These are phyloP conservation scores for Acheta domesticus DNA, from an alignment of 2,888 invertebrate species.

Conservation along the genomic window DNA sequence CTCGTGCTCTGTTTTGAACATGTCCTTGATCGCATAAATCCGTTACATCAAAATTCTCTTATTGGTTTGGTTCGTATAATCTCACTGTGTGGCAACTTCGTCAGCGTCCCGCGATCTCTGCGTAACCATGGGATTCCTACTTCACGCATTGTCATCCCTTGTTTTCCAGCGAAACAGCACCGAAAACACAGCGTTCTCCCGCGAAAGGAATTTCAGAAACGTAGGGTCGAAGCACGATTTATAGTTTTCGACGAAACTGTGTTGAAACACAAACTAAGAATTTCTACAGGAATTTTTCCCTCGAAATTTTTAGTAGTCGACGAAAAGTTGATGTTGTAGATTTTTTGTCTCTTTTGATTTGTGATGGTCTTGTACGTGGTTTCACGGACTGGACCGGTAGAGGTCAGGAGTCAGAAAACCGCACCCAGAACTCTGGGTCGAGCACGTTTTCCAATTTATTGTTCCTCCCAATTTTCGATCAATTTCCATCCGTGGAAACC, in stretches of 20 bases:
- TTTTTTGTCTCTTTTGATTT: not conserved
- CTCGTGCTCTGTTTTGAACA: no score
- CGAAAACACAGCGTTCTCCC: no score
- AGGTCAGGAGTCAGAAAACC: not conserved
- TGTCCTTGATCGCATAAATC: no score
- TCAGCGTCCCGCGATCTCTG: no score
- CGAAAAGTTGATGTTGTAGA: not conserved
- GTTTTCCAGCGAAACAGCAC: no score
- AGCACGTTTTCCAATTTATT: not conserved
- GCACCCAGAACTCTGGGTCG: not conserved
- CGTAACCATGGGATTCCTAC: no score
- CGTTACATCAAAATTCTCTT: no score
- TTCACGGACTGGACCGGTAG: not conserved
- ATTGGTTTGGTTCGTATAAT: no score
- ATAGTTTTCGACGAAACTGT: not conserved
- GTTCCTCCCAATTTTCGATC: not conserved
- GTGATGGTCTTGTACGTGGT: not conserved
- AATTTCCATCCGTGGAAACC: conserved; percentile 6
- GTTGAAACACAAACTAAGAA: not conserved
- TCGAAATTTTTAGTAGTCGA: not conserved
- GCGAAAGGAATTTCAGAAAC: no score
- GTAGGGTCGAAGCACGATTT: no score
- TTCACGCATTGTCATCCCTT: no score
- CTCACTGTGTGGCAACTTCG: no score
- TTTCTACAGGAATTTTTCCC: not conserved